Evolutionary conservation across 1,140 invertebrate species (phyloP).

Genomic region (Drosophila prosaltans): DNA sequence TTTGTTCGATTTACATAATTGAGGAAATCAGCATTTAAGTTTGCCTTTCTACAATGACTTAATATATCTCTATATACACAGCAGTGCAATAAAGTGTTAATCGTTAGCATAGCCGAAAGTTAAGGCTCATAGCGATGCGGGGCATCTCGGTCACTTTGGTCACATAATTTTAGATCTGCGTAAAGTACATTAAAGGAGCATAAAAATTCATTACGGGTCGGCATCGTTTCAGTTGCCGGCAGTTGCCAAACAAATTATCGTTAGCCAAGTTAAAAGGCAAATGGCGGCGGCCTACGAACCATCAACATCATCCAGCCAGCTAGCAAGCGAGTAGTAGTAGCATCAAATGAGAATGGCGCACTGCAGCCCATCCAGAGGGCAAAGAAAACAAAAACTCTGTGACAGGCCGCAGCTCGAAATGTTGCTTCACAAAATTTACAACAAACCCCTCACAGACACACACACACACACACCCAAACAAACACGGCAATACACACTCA

Average conservation of each 20-base stretch:
- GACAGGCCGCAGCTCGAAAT: slow-evolving; percentile 44
- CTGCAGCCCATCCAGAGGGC: slow-evolving; percentile 36
- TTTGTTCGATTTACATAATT: slow-evolving; percentile 28
- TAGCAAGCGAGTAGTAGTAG: neutral
- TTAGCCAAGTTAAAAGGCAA: slow-evolving; percentile 79
- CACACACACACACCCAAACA: neutral
- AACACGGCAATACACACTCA: slow-evolving; percentile 8
- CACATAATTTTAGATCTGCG: slow-evolving; percentile 71
- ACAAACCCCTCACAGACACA: slow-evolving; percentile 21
- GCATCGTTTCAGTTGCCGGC: slow-evolving; percentile 38
- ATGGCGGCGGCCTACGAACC: slow-evolving; percentile 51
- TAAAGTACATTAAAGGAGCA: slow-evolving; percentile 75
- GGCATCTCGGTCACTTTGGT: slow-evolving; percentile 35
- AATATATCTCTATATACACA: slow-evolving; percentile 18
- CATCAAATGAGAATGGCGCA: slow-evolving; percentile 52
- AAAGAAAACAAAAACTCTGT: slow-evolving; percentile 42
- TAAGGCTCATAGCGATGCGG: slow-evolving; percentile 22
- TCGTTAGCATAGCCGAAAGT: slow-evolving; percentile 60
- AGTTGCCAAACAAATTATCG: slow-evolving; percentile 80
- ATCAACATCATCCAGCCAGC: slow-evolving; percentile 30
- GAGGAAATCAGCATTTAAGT: slow-evolving; percentile 27
- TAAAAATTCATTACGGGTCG: slow-evolving; percentile 77
- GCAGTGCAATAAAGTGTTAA: slow-evolving; percentile 69
- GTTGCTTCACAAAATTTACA: slow-evolving; percentile 46
- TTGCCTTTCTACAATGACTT: slow-evolving; percentile 40